A percentile compares a stretch with the other conserved stretches of the same genome.
These are phyloP conservation scores for Scaptomyza montana DNA, from an alignment of 1,140 invertebrate species.

Conservation along the genomic window DNA sequence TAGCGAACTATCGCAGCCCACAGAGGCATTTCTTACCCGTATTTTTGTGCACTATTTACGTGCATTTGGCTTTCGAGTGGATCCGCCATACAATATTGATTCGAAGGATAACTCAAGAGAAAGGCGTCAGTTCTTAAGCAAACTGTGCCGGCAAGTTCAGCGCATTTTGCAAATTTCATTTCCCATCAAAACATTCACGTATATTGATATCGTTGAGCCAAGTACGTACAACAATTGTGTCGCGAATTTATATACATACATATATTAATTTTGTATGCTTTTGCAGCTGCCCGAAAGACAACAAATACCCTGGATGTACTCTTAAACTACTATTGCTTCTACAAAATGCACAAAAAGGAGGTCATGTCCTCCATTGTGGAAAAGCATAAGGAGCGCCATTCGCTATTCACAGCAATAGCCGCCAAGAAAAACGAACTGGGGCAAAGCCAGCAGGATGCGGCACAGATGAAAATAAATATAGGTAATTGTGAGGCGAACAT, in stretches of 20 bases:
- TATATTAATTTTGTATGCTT: neutral
- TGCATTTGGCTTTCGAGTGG: conserved; percentile 61
- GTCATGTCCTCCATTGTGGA: conserved; percentile 51
- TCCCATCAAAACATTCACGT: conserved; percentile 58
- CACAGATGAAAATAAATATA: conserved; percentile 15
- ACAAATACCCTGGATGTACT: conserved; percentile 49
- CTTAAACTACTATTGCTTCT: conserved; percentile 68
- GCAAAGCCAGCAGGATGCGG: conserved; percentile 22
- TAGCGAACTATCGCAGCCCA: conserved; percentile 54
- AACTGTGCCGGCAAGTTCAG: conserved; percentile 66
- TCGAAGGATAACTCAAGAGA: conserved; percentile 45
- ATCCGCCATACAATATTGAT: conserved; percentile 58
- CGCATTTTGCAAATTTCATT: conserved; percentile 62
- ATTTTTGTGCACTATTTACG: conserved; percentile 54
- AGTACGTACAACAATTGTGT: conserved; percentile 30
- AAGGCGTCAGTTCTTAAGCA: conserved; percentile 60
- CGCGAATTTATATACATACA: neutral
- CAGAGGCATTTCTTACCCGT: conserved; percentile 54
- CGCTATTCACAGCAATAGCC: conserved; percentile 19
- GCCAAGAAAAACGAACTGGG: conserved; percentile 45
- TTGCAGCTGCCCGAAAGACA: conserved; percentile 62
- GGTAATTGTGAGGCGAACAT: conserved; percentile 29
- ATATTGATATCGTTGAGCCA: conserved; percentile 64
- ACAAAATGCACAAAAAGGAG: conserved; percentile 61
- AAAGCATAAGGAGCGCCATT: conserved; percentile 32